Evolutionary conservation across 2,113 vertebrate species (phyloP), one percentile per base, ranked within the genome.

Genomic region (Jaculus jaculus): DNA sequence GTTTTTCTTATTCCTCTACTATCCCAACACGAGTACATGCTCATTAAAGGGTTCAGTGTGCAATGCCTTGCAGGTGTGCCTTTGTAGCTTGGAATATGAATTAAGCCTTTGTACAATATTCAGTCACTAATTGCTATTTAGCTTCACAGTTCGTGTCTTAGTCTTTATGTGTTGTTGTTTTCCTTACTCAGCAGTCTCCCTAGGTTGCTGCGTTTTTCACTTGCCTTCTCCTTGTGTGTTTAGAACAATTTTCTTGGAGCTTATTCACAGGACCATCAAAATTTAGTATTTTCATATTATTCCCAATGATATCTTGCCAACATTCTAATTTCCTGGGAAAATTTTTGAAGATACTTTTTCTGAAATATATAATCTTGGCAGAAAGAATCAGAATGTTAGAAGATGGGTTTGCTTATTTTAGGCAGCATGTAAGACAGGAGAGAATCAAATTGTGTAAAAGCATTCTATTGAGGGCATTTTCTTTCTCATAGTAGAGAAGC

Each of bases 61-160:
- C 73, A 91, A 12, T 87, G 84, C 61, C 87, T 96, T 91, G 92
- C 96, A 98, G 97, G 96, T 98, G 97, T 73, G 92, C 97, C 95
- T 97, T 97, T 98, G 91, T 97, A 96, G 85, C 17, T 87, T 32
- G 74, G 93, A 93, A 95, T 97, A 97, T 96, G 96, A 96, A 97
- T 97, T 96, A 96, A 75, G 71, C 94, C 96, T 98, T 96, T 93
- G 92, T 73, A 84, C 51, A 84, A 66, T 78, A 91, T n/a, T n/a
- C 85, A 95, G 94, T 91, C 42, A 83, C 66, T 96, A 97, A 96
- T 94, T 97, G 79, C 79, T 86, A 39, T 96, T 97, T 96, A 95
- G 96, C 90, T 92, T 72, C 28, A 65, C 58, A 84, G 77, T 96
- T 97, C 89, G 58, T 87, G 61, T 79, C 96, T 89, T 34, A 3